A percentile compares a stretch with the other conserved stretches of the same genome.
Evolutionary conservation across 2,113 vertebrate species (phyloP).

Genomic region (Grammomys surdaster): DNA sequence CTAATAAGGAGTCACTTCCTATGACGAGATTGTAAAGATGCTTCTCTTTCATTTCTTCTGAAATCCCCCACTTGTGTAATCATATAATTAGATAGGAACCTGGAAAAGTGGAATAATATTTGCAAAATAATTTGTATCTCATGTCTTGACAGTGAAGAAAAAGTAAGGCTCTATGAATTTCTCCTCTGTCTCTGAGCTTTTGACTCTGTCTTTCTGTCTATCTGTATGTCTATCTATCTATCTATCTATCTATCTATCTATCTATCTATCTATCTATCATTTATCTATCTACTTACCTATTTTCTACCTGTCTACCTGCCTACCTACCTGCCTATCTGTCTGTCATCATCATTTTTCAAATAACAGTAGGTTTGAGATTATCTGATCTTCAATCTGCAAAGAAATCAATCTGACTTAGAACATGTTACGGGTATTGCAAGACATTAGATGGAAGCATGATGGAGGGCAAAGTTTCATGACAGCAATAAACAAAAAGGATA

Average conservation of each 20-base stretch:
- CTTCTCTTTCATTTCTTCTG: background rate
- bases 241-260: background rate
- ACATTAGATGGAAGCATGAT: fast-evolving
- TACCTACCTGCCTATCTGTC: too few species aligned
- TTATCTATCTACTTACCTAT: background rate
- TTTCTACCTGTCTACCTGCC: background rate
- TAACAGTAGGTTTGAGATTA: background rate
- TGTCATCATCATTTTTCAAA: background rate
- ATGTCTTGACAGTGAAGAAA: background rate
- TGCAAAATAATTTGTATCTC: background rate
- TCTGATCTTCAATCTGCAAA: background rate
- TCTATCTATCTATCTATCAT: background rate
- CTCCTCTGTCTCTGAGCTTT: too few species aligned
- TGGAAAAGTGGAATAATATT: background rate
- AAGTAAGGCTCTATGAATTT: background rate
- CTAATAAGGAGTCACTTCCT: background rate
- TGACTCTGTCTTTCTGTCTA: background rate
- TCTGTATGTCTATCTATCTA: background rate
- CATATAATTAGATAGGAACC: background rate
- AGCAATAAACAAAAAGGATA: too few species aligned
- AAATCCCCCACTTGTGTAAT: background rate
- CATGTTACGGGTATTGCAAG: fast-evolving
- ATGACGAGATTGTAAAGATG: background rate
- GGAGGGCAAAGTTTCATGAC: background rate
- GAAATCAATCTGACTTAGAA: background rate